These are phyloP conservation scores for Chondrilla cf. caribensis DNA, from an alignment of 37 sponge, comb jelly and placozoan genomes.

Conservation along the genomic window DNA sequence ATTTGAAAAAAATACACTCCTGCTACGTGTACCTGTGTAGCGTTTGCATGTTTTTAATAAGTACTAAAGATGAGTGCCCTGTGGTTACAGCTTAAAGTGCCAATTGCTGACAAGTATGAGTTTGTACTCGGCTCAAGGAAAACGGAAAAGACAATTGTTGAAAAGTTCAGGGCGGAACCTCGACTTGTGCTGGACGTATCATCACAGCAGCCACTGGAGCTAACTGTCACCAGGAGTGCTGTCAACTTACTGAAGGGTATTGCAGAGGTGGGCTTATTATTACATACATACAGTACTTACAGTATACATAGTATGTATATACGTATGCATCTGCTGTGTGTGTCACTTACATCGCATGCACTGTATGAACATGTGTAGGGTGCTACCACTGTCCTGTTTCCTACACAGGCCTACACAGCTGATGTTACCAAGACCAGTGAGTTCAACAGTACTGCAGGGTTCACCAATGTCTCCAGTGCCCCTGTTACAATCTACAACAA, in stretches of 20 bases:
- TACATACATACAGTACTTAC: too few species aligned
- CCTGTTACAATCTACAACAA: constrained; percentile 69
- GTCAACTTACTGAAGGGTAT: constrained; percentile 55
- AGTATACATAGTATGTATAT: background rate
- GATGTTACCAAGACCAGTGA: background rate
- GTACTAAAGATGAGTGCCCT: too few species aligned
- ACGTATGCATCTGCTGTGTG: background rate
- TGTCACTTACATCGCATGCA: background rate
- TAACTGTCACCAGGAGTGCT: constrained; percentile 62
- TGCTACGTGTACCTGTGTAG: too few species aligned
- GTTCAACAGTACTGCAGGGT: constrained; percentile 17
- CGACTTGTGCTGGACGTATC: constrained; percentile 30
- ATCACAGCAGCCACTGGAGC: constrained; percentile 51
- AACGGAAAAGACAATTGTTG: background rate
- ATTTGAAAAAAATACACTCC: too few species aligned
- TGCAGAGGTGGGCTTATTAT: constrained; percentile 39
- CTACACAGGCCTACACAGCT: background rate
- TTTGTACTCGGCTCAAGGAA: constrained; percentile 5
- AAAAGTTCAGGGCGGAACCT: constrained; percentile 11
- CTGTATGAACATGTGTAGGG: too few species aligned
- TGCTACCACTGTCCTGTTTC: too few species aligned
- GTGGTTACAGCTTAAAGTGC: constrained; percentile 41
- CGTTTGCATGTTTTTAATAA: too few species aligned
- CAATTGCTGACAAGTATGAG: constrained; percentile 7
- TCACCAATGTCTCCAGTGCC: constrained; percentile 32